phyloP scores from a whole-genome alignment of 2,797 vertebrate genomes.

The Chloroceryle inda region DNA sequence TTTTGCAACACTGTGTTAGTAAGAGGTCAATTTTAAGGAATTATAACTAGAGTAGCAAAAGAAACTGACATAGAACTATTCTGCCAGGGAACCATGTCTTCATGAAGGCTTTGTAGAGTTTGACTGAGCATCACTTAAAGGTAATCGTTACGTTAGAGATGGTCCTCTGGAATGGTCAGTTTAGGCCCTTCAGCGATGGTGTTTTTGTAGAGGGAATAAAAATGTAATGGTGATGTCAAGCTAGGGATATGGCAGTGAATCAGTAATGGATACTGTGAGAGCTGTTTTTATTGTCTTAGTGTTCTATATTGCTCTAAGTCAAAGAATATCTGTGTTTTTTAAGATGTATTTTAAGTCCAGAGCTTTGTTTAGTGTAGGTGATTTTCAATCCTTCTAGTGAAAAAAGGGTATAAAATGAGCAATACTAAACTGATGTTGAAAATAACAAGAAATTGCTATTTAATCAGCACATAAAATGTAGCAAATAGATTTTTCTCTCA shows the following conservation, averaged over 20 bases:
- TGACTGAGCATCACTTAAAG: slow-evolving; percentile 30
- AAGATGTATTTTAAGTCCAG: neutral
- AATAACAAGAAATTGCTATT: neutral
- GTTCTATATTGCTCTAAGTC: neutral
- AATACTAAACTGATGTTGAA: neutral
- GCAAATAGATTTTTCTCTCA: neutral
- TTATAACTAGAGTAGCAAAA: neutral
- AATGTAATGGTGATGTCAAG: neutral
- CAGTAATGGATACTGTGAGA: neutral
- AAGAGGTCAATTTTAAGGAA: slow-evolving; percentile 2
- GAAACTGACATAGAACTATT: neutral
- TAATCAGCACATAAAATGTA: neutral
- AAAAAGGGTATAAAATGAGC: neutral
- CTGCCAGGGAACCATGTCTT: neutral
- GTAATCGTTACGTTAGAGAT: neutral
- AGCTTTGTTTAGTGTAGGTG: neutral
- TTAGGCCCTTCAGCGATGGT: slow-evolving; percentile 35
- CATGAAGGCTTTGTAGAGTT: neutral
- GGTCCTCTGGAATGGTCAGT: slow-evolving; percentile 39
- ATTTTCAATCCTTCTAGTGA: neutral
- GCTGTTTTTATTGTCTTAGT: neutral
- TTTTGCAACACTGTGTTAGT: neutral
- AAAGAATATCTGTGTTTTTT: neutral
- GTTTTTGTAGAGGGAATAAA: slow-evolving; percentile 12
- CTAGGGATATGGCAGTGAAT: neutral